Evolutionary conservation across 2,888 invertebrate genomes (phyloP).

Genomic region (Agrochola lota): DNA sequence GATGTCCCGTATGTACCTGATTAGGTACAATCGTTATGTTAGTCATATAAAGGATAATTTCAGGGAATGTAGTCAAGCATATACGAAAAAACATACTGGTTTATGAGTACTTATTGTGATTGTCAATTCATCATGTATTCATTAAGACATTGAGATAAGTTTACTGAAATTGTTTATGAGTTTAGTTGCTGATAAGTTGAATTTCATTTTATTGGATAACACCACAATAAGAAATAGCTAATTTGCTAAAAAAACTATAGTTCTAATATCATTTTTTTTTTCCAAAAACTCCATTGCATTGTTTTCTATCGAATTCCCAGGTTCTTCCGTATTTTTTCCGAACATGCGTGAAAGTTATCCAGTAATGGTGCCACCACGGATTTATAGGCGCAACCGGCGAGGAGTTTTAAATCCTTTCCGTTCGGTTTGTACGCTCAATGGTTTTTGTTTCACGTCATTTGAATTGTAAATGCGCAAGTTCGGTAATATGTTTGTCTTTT

Average conservation of each 20-base stretch:
- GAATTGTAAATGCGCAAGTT: slow-evolving; percentile 76
- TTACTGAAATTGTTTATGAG: background rate
- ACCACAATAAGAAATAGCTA: background rate
- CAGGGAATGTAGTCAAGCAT: background rate
- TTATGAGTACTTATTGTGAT: background rate
- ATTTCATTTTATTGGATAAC: background rate
- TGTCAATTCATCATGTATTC: background rate
- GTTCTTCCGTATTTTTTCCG: slow-evolving; percentile 23
- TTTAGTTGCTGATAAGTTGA: background rate
- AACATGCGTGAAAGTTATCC: slow-evolving; percentile 57
- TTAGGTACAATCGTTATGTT: background rate
- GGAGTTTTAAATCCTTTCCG: slow-evolving; percentile 75
- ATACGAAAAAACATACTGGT: background rate
- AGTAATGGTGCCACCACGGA: slow-evolving; percentile 65
- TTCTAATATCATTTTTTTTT: slow-evolving; percentile 7
- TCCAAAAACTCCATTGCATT: slow-evolving; percentile 7
- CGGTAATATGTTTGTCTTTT: slow-evolving; percentile 74
- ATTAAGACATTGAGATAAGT: background rate
- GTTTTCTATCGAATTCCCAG: slow-evolving; percentile 37
- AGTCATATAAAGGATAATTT: background rate
- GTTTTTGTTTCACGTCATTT: slow-evolving; percentile 74
- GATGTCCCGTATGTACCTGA: background rate
- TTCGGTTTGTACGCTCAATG: slow-evolving; percentile 64
- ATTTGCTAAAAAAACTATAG: background rate
- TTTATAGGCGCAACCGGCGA: slow-evolving; percentile 77